A percentile compares a stretch with the other conserved stretches of the same genome.
phyloP scores from a whole-genome alignment of 2,113 vertebrate genomes.

The Balaenoptera acutorostrata region DNA sequence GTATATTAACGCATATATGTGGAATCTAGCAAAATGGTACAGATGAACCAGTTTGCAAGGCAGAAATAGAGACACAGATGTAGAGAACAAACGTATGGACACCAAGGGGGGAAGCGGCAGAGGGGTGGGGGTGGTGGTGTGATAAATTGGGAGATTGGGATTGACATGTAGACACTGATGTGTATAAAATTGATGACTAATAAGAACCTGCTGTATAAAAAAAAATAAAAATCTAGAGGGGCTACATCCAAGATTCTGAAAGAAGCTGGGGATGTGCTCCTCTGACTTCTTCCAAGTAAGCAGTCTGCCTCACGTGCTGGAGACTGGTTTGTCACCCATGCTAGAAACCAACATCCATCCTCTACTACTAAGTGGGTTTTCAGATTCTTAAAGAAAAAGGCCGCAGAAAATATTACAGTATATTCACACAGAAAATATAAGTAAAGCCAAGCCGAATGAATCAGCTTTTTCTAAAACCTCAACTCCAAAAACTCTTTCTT shows the following conservation, averaged over 20 bases:
- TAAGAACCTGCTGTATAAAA: no score
- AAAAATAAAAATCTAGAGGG: neutral
- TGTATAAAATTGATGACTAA: no score
- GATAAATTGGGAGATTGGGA: no score
- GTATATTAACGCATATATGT: no score
- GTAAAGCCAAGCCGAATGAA: slow-evolving; percentile 39
- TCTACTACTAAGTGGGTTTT: neutral
- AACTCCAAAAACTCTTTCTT: slow-evolving; percentile 14
- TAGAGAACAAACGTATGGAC: no score
- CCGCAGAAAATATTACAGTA: neutral
- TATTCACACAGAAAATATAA: slow-evolving; percentile 22
- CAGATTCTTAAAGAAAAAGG: slow-evolving; percentile 27
- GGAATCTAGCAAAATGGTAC: no score
- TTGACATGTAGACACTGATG: no score
- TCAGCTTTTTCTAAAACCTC: slow-evolving; percentile 18
- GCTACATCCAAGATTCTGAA: neutral
- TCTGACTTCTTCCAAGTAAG: slow-evolving; percentile 7
- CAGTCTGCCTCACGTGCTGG: neutral
- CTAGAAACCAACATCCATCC: neutral
- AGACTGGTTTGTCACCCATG: neutral
- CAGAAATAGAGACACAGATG: no score
- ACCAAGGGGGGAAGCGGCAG: no score
- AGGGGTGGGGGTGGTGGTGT: no score
- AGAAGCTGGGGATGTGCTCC: neutral
- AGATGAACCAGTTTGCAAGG: no score